Conservation (phyloP, 2,888 invertebrate genomes). For the Tineola bisselliella region DNA sequence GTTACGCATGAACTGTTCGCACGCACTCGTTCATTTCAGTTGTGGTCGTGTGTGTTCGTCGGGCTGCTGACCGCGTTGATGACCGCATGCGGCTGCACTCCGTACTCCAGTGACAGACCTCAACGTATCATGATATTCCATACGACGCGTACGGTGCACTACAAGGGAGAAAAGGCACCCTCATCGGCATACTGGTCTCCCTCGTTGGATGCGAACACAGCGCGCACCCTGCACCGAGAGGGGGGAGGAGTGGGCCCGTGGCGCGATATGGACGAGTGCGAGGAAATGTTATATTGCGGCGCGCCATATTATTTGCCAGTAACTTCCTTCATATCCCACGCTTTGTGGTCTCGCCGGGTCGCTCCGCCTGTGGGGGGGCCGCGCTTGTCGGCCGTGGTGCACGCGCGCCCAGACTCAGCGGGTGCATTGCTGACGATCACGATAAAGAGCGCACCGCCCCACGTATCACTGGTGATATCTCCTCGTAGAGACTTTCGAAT, state of each 20-base stretch:
- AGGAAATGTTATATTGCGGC: slow-evolving; percentile 76
- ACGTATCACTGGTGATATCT: not conserved
- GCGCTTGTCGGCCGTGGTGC: slow-evolving; percentile 49
- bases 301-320: slow-evolving; percentile 83
- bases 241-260: slow-evolving; percentile 16
- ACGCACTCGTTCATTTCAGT: slow-evolving; percentile 12
- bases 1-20: slow-evolving; percentile 28
- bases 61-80: slow-evolving; percentile 72
- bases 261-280: slow-evolving; percentile 52
- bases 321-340: slow-evolving; percentile 72
- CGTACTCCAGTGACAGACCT: slow-evolving; percentile 39
- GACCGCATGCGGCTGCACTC: slow-evolving; percentile 68
- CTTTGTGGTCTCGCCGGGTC: slow-evolving; percentile 60
- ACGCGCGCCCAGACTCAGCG: slow-evolving; percentile 65
- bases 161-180: slow-evolving; percentile 17
- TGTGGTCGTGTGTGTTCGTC: slow-evolving; percentile 26
- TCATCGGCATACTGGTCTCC: slow-evolving; percentile 32
- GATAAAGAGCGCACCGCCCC: not conserved
- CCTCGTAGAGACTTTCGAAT: slow-evolving; percentile 28
- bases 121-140: slow-evolving; percentile 81
- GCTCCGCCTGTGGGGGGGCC: slow-evolving; percentile 20
- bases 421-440: slow-evolving; percentile 25
- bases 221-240: slow-evolving; percentile 39
- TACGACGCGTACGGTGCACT: slow-evolving; percentile 62
- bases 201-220: slow-evolving; percentile 79